Base-by-base conservation (phyloP, 2,797 vertebrate genomes). In the Malurus splendens region DNA sequence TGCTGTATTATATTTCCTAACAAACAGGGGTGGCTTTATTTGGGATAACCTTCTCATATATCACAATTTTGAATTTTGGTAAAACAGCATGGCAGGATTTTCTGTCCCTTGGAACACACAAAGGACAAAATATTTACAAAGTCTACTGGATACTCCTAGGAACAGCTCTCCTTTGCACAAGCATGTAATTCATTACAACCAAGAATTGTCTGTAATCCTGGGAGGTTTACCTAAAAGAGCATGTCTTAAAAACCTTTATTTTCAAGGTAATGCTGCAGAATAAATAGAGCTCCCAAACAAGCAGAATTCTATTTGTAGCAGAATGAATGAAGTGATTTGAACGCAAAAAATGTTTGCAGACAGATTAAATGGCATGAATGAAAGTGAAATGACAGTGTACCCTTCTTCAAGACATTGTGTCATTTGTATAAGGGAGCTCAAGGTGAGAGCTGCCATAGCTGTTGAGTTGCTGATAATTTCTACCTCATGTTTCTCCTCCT, bases 211-310 rank as follows among this genome's bases (percentile, higher is more conserved):
- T 56, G 23, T 41, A 71, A 36, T 38, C 12, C n/a, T 70, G 14
- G 16, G 12, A 66, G 3, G 10, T 56, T 65, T 86, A 71, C 7
- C 10, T 51, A 44, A 65, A 18, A 61, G 0, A 13, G 2, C 24
- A 28, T 7, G 5, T n/a, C n/a, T 71, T 64, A 38, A 39, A 59
- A 2, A 0, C 2, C 1, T 1, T 20, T 75, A 27, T 52, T 50
- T 36, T 22, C 30, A 54, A 71, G 11, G 15, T 60, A 52, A 45
- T 48, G 15, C 2, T 52, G 38, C 22, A 67, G 19, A 75, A 56
- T 42, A 74, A 87, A 73, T 14, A 75, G 36, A 67, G 36, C 17
- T 68, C 24, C 24, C 7, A 68, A 87, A 74, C 1, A 75, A 61
- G 27, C 4, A 44, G 36, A 36, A 36, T 36, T 36, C 36, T 41